Percentiles rank a stretch among this genome's conserved stretches.
Evolutionary conservation across 2,888 invertebrate genomes (phyloP).

Genomic region (Rhamphomyia laevipes): DNA sequence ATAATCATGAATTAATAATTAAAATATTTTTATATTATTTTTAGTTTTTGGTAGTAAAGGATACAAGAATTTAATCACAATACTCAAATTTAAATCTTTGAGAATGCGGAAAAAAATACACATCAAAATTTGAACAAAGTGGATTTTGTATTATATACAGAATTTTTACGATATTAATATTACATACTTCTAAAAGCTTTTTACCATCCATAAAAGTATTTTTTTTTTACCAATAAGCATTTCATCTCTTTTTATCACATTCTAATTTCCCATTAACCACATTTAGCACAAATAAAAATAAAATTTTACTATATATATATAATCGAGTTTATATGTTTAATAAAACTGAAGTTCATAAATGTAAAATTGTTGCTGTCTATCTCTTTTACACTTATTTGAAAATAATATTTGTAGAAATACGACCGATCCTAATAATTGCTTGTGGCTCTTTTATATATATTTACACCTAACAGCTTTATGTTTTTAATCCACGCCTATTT

Average conservation of each 20-base stretch:
- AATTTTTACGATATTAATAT: too few relatives aligned
- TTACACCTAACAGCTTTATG: slow-evolving; percentile 15
- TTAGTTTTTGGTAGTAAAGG: too few relatives aligned
- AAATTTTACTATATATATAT: too few relatives aligned
- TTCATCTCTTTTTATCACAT: slow-evolving; percentile 1
- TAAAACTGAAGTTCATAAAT: neutral
- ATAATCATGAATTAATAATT: too few relatives aligned
- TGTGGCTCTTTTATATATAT: slow-evolving; percentile 11
- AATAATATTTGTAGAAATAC: neutral
- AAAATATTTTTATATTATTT: too few relatives aligned
- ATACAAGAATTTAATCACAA: too few relatives aligned
- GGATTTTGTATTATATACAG: too few relatives aligned
- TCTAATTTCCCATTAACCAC: neutral
- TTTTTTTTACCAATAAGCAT: neutral
- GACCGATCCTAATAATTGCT: slow-evolving; percentile 6
- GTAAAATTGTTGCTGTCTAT: neutral
- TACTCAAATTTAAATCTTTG: too few relatives aligned
- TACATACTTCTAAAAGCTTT: neutral
- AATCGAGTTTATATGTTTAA: neutral
- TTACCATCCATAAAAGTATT: neutral
- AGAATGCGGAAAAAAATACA: too few relatives aligned
- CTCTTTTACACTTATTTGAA: neutral
- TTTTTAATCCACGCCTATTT: slow-evolving; percentile 18
- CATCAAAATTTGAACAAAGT: too few relatives aligned
- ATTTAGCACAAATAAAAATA: too few relatives aligned